A percentile compares a stretch with the other conserved stretches of the same genome.
These are phyloP conservation scores for Onchidella celtica DNA, from an alignment of 2,888 invertebrate species.

Conservation along the genomic window DNA sequence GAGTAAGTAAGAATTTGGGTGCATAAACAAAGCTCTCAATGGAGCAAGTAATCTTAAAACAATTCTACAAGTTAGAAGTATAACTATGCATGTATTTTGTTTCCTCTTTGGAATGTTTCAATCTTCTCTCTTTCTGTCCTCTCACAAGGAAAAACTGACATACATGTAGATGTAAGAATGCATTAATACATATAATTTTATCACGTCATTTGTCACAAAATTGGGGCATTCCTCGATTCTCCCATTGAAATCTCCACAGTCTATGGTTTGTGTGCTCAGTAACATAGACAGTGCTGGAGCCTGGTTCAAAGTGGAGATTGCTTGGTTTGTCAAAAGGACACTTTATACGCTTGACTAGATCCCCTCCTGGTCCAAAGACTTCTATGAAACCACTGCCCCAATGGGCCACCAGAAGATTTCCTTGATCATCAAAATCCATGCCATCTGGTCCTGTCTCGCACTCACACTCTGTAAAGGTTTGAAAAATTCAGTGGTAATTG, in stretches of 20 bases:
- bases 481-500: too few species aligned
- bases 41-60: too few species aligned
- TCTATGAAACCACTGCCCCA: conserved; percentile 74
- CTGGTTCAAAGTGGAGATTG: conserved; percentile 74
- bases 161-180: too few species aligned
- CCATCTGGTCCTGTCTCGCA: conserved; percentile 75
- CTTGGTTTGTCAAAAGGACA: conserved; percentile 72
- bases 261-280: conserved; percentile 75
- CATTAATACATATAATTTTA: too few species aligned
- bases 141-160: too few species aligned
- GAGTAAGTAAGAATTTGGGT: too few species aligned
- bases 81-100: too few species aligned
- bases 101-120: too few species aligned
- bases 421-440: conserved; percentile 76
- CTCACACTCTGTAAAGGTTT: conserved; percentile 12
- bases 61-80: too few species aligned
- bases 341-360: conserved; percentile 67
- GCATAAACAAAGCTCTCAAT: too few species aligned
- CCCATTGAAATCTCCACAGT: conserved; percentile 76
- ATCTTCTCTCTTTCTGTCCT: too few species aligned
- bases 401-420: conserved; percentile 75
- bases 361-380: conserved; percentile 73
- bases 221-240: conserved; percentile 68
- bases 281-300: conserved; percentile 68
- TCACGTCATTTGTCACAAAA: conserved; percentile 72